Evolutionary conservation across 2,888 invertebrate species (phyloP).

Genomic region (Chrysina gloriosa): DNA sequence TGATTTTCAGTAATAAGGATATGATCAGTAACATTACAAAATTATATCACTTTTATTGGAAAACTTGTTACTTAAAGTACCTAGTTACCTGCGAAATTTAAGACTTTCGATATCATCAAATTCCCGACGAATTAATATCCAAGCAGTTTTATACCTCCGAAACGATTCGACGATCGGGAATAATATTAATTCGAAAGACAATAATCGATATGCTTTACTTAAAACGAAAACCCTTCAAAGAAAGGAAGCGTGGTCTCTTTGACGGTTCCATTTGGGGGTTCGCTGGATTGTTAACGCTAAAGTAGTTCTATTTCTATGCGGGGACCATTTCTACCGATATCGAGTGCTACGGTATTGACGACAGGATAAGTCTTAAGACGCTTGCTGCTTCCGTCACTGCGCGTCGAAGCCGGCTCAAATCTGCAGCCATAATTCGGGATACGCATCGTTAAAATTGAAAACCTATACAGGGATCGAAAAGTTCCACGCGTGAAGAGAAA

Average conservation of each 20-base stretch:
- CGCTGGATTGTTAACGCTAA: slow-evolving; percentile 35
- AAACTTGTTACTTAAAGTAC: too few relatives aligned
- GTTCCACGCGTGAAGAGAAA: not conserved
- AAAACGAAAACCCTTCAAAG: slow-evolving; percentile 23
- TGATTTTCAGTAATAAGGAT: too few relatives aligned
- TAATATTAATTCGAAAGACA: slow-evolving; percentile 4
- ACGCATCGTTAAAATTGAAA: slow-evolving; percentile 30
- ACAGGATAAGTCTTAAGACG: slow-evolving; percentile 40
- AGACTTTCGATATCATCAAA: too few relatives aligned
- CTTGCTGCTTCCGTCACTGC: slow-evolving; percentile 32
- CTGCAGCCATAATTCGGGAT: slow-evolving; percentile 26
- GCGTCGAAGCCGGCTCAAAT: slow-evolving; percentile 22
- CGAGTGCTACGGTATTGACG: slow-evolving; percentile 30
- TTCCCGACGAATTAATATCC: slow-evolving; percentile 27
- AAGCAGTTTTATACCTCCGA: not conserved
- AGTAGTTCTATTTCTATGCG: slow-evolving; percentile 41
- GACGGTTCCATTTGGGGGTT: slow-evolving; percentile 54
- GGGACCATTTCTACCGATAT: slow-evolving; percentile 30
- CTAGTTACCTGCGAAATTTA: too few relatives aligned
- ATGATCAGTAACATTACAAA: too few relatives aligned
- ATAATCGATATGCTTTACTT: slow-evolving; percentile 29
- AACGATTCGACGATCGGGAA: not conserved
- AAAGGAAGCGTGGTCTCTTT: slow-evolving; percentile 55
- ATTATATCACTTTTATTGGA: too few relatives aligned
- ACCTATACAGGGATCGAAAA: slow-evolving; percentile 27